Evolutionary conservation across 2,797 vertebrate species (phyloP).

Genomic region (Brachyrhaphis roseni): DNA sequence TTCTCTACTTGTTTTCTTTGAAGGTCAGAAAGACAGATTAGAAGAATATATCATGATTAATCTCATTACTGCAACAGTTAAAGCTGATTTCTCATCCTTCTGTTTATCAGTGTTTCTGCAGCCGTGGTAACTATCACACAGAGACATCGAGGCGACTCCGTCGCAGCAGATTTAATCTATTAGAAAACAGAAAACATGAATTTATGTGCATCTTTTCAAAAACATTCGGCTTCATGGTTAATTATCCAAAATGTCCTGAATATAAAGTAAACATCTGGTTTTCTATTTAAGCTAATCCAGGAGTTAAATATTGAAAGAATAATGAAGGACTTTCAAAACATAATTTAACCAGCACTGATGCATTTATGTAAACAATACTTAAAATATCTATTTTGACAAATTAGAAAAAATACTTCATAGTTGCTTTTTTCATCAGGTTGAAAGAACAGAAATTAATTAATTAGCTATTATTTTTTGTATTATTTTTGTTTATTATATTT

Average conservation of each 20-base stretch:
- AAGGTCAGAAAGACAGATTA: background rate
- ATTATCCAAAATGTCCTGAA: background rate
- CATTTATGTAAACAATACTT: background rate
- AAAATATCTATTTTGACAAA: background rate
- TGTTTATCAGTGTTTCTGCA: background rate
- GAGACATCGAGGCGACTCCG: background rate
- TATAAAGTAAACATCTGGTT: background rate
- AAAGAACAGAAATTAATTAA: background rate
- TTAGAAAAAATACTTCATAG: too few relatives aligned
- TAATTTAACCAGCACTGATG: background rate
- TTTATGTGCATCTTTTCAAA: background rate
- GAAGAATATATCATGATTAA: background rate
- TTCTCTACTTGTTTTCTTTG: background rate
- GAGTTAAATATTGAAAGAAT: background rate
- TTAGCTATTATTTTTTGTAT: background rate
- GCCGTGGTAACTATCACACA: background rate
- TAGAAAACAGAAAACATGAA: background rate
- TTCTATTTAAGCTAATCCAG: background rate
- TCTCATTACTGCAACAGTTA: background rate
- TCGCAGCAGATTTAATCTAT: background rate
- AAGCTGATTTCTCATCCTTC: background rate
- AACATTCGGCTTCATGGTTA: background rate
- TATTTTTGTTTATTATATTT: background rate
- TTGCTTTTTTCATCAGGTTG: background rate
- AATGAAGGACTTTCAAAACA: background rate